Base-by-base conservation (phyloP, 2,888 invertebrate species). In the Oxycera nigricornis region DNA sequence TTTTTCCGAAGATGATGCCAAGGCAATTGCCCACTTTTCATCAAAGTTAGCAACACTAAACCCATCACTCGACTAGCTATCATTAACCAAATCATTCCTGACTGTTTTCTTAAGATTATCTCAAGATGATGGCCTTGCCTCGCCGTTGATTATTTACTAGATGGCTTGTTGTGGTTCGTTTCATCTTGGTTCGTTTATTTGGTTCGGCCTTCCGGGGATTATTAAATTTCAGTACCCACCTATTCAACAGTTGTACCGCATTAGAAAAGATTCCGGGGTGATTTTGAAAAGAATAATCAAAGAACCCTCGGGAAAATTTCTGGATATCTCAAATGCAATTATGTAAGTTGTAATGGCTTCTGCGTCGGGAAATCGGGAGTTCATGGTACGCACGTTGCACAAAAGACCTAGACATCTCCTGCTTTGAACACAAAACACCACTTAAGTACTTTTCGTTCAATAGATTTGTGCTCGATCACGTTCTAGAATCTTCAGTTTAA, bases 391-490 rank as follows among this genome's bases (percentile, higher is more conserved):
- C 14, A 62, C 35, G 62, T 11, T 17, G 62, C 22, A 65, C 41
- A 65, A 65, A 22, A 39, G 65, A 22, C 59, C 30, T 30, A 9
- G 2, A 14, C 59, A 59, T 59, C 28, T 17, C 22, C 62, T 61
- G 1, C 61, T 65, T 22, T 24, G 24, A 52, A 70, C 55, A 70
- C 35, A 70, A 70, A 70, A 70, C 31, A 55, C 70, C 70, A 70
- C 70, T 70, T 70, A 70, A 70, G 70, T 52, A 11, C 55, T 55
- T 52, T 31, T 31, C 52, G 30, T 35, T 52, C 70, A 35, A 70
- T 52, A 55, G 70, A 70, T 52, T 70, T 70, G 52, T 70, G 70
- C 70, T 70, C 31, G 70, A 70, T 70, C 70, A 70, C 70, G 70
- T 70, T 70, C 55, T 30, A 55, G 70, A 70, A 70, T 70, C 52